These are phyloP conservation scores for Atrichornis clamosus DNA, from an alignment of 2,113 vertebrate genomes.

Conservation along the genomic window DNA sequence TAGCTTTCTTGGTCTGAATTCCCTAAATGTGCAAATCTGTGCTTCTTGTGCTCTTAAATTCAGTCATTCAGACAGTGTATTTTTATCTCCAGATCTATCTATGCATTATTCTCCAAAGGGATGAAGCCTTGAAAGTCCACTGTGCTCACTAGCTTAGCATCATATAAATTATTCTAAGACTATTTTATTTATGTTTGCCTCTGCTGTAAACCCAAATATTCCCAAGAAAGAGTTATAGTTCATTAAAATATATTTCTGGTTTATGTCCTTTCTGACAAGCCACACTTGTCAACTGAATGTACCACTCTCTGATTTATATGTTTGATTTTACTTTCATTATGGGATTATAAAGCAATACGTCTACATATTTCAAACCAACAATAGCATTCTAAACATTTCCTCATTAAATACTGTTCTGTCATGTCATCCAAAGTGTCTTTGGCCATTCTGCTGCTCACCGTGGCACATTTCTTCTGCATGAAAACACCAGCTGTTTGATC, in stretches of 20 bases:
- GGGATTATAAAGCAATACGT: neutral
- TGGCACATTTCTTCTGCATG: neutral
- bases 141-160: neutral
- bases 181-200: neutral
- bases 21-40: neutral
- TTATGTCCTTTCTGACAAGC: conserved; percentile 19
- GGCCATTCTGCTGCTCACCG: neutral
- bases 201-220: neutral
- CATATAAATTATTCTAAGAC: neutral
- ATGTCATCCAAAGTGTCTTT: neutral
- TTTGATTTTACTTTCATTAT: conserved; percentile 28
- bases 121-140: neutral
- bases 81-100: neutral
- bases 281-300: neutral
- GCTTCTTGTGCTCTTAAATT: neutral
- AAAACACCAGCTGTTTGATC: neutral
- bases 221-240: neutral
- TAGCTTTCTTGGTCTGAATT: neutral
- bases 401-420: neutral
- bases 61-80: neutral
- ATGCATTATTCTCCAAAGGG: neutral
- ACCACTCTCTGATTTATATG: neutral
- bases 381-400: neutral
- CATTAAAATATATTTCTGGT: neutral
- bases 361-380: neutral